Base-by-base conservation (phyloP, 2,113 vertebrate species). In the Phocoena sinus region DNA sequence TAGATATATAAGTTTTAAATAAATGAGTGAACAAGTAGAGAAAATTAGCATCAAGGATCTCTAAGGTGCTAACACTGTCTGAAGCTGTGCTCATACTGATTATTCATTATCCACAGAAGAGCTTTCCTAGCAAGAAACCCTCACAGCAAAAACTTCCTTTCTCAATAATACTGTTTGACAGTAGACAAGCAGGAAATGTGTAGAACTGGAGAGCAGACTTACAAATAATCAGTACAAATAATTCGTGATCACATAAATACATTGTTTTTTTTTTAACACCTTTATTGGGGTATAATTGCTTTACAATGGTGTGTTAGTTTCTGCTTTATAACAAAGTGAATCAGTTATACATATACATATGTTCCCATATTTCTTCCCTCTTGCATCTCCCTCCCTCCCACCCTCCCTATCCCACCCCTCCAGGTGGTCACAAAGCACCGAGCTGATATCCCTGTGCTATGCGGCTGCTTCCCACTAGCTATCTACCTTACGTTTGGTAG, bases 1-100 rank as follows among this genome's bases (percentile, higher is more conserved):
- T 73, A 83, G 89, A 86, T 77, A 31, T 88, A 33, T 83, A 94
- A 56, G 17, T 74, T 96, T 93, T 87, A 92, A 96, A 79, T 56
- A 53, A 96, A 50, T 53, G n/a, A 71, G 23, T 91, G 56, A 94
- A 65, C 6, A 89, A 85, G 26, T 23, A 36, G 86, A 86, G 44
- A 53, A 94, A 67, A 73, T 87, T 88, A 96, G 17, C 70, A 68
- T 77, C 23, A 83, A 83, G 41, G 17, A 41, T 50, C 60, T 82
- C 60, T 56, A 79, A 79, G 62, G 74, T n/a, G 68, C 4, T 13
- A 38, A 47, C 28, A 38, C 74, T 41, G 31, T 83, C 74, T 80
- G 38, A 95, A 91, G 25, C 58, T 68, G n/a, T 94, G n/a, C 63
- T 96, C 65, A 36, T 73, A 41, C 70, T 71, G 28, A 93, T 87